Evolutionary conservation across 2,113 vertebrate species (phyloP).

Genomic region (Xiphorhynchus elegans): DNA sequence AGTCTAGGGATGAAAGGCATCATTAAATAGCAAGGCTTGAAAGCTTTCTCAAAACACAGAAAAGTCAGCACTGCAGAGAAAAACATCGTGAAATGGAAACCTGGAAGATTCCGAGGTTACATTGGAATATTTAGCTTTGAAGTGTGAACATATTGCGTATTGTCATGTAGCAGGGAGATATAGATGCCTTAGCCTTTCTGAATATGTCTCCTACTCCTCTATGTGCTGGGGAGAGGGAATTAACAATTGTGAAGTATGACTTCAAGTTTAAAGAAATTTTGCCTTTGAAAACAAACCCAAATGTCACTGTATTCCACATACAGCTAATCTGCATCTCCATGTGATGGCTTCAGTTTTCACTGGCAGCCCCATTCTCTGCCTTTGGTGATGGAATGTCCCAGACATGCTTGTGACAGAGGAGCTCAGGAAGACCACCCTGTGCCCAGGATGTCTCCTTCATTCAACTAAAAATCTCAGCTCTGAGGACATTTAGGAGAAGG

Average conservation of each 20-base stretch:
- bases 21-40: background rate
- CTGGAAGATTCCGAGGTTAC: background rate
- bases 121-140: background rate
- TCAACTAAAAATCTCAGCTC: background rate
- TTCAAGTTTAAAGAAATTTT: background rate
- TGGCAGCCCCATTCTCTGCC: background rate
- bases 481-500: background rate
- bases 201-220: background rate
- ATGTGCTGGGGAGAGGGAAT: background rate
- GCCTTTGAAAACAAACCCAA: background rate
- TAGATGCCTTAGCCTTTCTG: background rate
- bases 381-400: background rate
- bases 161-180: background rate
- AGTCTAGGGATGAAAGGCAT: background rate
- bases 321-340: background rate
- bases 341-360: background rate
- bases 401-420: background rate
- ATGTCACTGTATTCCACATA: background rate
- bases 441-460: background rate
- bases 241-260: background rate
- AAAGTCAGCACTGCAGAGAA: background rate
- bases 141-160: background rate
- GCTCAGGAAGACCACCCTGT: background rate
- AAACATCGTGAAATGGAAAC: background rate
- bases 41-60: background rate